A percentile compares a stretch with the other conserved stretches of the same genome.
phyloP scores from a whole-genome alignment of 2,888 invertebrate species.

The Scrobipalpa costella region DNA sequence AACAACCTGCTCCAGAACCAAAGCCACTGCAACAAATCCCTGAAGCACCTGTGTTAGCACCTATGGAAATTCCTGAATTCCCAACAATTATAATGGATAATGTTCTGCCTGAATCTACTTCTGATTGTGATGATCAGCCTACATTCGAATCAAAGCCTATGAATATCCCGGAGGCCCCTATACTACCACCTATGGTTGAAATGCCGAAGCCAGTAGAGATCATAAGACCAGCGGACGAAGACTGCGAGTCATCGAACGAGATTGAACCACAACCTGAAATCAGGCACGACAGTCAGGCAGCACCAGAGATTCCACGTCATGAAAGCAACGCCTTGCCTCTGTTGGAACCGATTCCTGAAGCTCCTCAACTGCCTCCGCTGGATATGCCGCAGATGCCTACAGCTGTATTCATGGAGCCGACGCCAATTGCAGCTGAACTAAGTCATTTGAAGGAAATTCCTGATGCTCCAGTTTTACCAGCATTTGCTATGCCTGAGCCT shows the following conservation, averaged over 20 bases:
- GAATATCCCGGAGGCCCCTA: conserved; percentile 27
- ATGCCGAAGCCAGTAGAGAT: neutral
- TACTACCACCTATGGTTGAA: conserved; percentile 13
- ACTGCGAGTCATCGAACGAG: neutral
- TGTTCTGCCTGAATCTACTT: conserved; percentile 9
- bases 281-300: neutral
- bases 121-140: conserved; percentile 3
- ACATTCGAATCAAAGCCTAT: neutral
- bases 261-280: conserved; percentile 4
- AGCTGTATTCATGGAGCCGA: conserved; percentile 13
- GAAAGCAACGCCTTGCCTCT: neutral
- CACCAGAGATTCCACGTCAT: neutral
- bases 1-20: neutral
- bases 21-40: conserved; percentile 17
- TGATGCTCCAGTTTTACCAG: conserved; percentile 36
- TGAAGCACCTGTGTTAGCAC: conserved; percentile 17
- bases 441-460: conserved; percentile 28
- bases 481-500: conserved; percentile 25
- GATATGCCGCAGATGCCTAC: conserved; percentile 35
- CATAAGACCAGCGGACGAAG: neutral
- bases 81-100: conserved; percentile 1
- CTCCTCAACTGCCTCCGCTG: conserved; percentile 38
- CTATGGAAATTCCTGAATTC: neutral
- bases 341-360: conserved; percentile 30
- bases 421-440: neutral